Conservation (phyloP, 1,140 invertebrate genomes). For the Aphelenchoides fujianensis region DNA sequence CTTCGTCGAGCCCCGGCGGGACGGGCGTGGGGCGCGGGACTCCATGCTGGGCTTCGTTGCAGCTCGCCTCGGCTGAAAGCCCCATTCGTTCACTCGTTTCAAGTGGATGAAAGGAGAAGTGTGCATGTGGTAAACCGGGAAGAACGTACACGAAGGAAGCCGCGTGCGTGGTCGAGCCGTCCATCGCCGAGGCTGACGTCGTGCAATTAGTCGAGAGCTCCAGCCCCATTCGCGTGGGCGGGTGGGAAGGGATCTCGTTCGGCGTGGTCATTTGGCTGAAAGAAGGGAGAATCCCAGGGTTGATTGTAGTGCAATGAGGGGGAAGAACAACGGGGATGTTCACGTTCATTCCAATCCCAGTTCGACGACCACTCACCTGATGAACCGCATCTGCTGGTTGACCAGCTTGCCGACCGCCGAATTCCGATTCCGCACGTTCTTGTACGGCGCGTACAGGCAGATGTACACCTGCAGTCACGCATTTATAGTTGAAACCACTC, state of each 20-base stretch:
- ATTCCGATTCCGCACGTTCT: slow-evolving; percentile 67
- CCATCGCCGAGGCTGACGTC: slow-evolving; percentile 17
- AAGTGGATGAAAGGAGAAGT: too few species aligned
- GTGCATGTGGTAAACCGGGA: too few species aligned
- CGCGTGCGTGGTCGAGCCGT: slow-evolving; percentile 14
- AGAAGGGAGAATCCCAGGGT: background rate
- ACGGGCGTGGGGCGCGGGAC: background rate
- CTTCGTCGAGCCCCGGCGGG: background rate
- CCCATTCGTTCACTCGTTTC: background rate
- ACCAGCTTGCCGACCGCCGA: slow-evolving; percentile 61
- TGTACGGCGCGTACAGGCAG: slow-evolving; percentile 70
- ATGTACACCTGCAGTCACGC: slow-evolving; percentile 72
- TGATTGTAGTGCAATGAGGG: slow-evolving; percentile 10
- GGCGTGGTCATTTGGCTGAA: slow-evolving; percentile 36
- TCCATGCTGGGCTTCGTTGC: background rate
- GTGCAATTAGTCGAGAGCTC: slow-evolving; percentile 32
- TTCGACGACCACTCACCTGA: slow-evolving; percentile 52
- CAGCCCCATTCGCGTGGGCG: background rate
- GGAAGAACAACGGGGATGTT: background rate
- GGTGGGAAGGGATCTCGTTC: slow-evolving; percentile 7
- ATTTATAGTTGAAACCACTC: too few species aligned
- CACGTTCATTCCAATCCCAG: slow-evolving; percentile 1
- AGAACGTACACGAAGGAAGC: slow-evolving; percentile 34
- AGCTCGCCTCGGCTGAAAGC: slow-evolving; percentile 30
- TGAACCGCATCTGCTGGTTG: slow-evolving; percentile 63